Evolutionary conservation across 2,888 invertebrate species (phyloP).

Genomic region (Clanis bilineata): DNA sequence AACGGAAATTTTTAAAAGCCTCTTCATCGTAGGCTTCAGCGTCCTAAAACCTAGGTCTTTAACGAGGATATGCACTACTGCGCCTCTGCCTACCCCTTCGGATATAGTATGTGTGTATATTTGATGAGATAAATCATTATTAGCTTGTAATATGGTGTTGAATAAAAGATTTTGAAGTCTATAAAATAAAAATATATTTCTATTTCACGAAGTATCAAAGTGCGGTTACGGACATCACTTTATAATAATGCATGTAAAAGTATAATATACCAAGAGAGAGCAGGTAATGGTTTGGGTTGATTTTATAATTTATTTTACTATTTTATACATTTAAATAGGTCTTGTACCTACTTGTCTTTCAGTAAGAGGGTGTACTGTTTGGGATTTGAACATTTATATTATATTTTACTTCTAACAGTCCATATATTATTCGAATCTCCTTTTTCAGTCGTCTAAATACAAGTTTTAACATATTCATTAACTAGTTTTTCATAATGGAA

Average conservation of each 20-base stretch:
- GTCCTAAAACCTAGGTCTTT: no score
- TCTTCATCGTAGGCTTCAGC: no score
- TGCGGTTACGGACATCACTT: not conserved
- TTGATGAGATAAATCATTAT: not conserved
- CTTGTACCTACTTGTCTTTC: not conserved
- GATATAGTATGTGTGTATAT: no score
- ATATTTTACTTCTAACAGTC: not conserved
- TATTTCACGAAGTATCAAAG: not conserved
- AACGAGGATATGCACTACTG: no score
- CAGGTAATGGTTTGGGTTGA: not conserved
- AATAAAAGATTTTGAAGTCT: not conserved
- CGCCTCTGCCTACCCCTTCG: no score
- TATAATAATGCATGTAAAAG: not conserved
- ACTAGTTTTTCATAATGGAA: not conserved
- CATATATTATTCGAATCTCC: not conserved
- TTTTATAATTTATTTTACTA: no score
- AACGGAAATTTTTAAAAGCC: not conserved
- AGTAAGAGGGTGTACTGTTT: slow-evolving; percentile 3
- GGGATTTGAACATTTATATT: slow-evolving; percentile 1
- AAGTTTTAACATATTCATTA: not conserved
- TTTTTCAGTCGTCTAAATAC: not conserved
- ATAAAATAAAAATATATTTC: not conserved
- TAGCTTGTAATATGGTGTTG: not conserved
- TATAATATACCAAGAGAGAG: not conserved
- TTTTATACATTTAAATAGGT: no score